Conservation (phyloP, 2,113 vertebrate genomes). For the Trinectes maculatus region DNA sequence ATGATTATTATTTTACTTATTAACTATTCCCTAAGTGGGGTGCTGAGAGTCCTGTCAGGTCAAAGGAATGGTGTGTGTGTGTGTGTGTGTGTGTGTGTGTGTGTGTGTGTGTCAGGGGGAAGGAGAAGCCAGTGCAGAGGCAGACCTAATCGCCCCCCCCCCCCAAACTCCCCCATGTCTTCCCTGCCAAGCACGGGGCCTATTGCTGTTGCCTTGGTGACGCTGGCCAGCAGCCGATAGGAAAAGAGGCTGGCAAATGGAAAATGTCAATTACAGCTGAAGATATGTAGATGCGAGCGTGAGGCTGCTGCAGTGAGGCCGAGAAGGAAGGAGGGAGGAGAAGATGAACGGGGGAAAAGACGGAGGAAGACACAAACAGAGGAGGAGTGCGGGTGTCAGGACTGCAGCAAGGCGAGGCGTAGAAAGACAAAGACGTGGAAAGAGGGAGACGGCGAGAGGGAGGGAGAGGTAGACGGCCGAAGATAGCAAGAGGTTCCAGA, state of each 20-base stretch:
- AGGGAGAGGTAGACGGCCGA: slow-evolving; percentile 30
- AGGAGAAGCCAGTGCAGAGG: slow-evolving; percentile 59
- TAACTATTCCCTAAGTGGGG: slow-evolving; percentile 75
- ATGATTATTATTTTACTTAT: slow-evolving; percentile 78
- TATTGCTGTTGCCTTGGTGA: slow-evolving; percentile 87
- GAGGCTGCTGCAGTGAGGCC: slow-evolving; percentile 57
- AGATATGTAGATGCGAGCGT: slow-evolving; percentile 82
- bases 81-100: slow-evolving; percentile 26
- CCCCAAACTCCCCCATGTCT: slow-evolving; percentile 5
- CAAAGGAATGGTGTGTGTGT: slow-evolving; percentile 37
- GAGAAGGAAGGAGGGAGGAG: slow-evolving; percentile 8
- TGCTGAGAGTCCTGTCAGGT: slow-evolving; percentile 69
- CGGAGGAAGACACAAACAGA: neutral
- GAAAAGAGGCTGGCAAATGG: slow-evolving; percentile 85
- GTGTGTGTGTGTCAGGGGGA: slow-evolving; percentile 18
- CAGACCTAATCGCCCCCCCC: slow-evolving; percentile 73
- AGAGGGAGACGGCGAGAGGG: slow-evolving; percentile 3
- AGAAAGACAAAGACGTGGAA: slow-evolving; percentile 18
- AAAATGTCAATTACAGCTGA: slow-evolving; percentile 91
- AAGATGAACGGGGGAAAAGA: slow-evolving; percentile 29
- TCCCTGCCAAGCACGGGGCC: slow-evolving; percentile 70
- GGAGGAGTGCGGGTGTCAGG: slow-evolving; percentile 28
- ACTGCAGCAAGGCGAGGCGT: slow-evolving; percentile 24
- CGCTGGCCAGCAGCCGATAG: slow-evolving; percentile 82
- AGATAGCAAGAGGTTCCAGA: slow-evolving; percentile 53